These are phyloP conservation scores for Alcedo quadribrachys DNA, from an alignment of 2,797 vertebrate species.

Conservation along the genomic window DNA sequence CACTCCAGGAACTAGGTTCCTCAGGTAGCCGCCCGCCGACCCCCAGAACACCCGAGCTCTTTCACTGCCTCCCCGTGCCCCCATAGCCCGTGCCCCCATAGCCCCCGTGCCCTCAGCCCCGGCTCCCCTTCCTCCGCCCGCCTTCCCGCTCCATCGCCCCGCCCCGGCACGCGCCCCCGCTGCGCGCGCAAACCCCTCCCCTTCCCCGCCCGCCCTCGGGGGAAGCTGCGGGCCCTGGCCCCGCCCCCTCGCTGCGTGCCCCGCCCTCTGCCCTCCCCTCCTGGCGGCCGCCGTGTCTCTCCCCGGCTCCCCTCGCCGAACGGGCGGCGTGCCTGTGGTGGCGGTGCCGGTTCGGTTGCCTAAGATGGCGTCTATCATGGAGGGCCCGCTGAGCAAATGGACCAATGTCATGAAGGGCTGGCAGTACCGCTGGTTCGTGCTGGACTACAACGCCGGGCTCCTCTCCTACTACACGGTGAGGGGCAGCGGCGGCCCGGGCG, in stretches of 20 bases:
- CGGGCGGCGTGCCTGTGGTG: conserved; percentile 28
- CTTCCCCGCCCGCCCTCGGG: not conserved
- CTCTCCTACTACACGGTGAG: conserved; percentile 96
- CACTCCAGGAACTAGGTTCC: accelerated
- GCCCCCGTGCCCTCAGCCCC: no score
- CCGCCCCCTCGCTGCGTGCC: not conserved
- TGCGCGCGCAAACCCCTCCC: not conserved
- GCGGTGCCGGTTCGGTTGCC: conserved; percentile 76
- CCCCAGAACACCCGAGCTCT: not conserved
- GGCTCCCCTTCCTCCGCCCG: not conserved
- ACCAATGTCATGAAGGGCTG: conserved; percentile 99
- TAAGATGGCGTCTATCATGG: conserved; percentile 99
- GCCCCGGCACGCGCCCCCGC: no score
- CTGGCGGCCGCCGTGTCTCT: not conserved
- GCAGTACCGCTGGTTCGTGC: conserved; percentile 98
- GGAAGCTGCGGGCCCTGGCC: not conserved
- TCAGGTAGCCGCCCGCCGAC: accelerated
- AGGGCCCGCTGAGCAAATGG: conserved; percentile 98
- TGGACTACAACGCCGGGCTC: conserved; percentile 95
- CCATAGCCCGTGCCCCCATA: no score
- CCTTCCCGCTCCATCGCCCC: not conserved
- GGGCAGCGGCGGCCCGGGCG: conserved; percentile 1
- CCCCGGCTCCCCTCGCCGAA: not conserved
- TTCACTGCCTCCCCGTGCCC: accelerated
- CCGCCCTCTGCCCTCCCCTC: not conserved